Evolutionary conservation across 1,140 invertebrate species (phyloP).

Genomic region (Bombus sylvicola): DNA sequence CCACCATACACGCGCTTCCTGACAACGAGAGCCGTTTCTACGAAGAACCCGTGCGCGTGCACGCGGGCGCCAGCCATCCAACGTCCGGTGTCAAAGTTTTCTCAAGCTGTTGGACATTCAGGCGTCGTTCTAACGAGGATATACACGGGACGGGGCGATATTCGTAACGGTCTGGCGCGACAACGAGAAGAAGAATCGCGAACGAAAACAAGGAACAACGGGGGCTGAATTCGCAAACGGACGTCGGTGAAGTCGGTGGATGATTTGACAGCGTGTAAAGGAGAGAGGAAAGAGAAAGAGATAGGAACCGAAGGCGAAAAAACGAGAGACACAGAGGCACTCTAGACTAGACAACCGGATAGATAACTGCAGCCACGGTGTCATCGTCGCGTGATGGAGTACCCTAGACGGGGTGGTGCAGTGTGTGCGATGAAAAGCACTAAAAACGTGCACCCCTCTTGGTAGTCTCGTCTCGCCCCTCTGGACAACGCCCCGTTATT

Average conservation of each 20-base stretch:
- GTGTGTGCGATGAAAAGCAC: conserved; percentile 53
- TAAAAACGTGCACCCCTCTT: conserved; percentile 50
- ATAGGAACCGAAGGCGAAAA: neutral
- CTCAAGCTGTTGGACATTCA: neutral
- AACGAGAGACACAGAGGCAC: conserved; percentile 20
- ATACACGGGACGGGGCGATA: neutral
- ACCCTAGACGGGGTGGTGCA: conserved; percentile 49
- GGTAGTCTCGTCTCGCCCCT: conserved; percentile 40
- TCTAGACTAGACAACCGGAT: conserved; percentile 60
- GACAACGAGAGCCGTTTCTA: conserved; percentile 24
- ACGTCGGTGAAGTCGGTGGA: neutral
- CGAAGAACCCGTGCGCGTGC: neutral
- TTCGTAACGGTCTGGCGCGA: neutral
- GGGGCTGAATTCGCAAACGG: neutral
- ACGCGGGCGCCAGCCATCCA: neutral
- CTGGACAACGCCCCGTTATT: conserved; percentile 56
- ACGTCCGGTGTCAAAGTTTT: conserved; percentile 35
- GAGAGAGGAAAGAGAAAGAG: no score
- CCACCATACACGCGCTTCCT: conserved; percentile 28
- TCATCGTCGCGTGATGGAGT: conserved; percentile 65
- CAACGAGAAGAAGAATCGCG: no score
- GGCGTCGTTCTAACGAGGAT: neutral
- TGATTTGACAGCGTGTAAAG: neutral
- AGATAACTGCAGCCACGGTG: conserved; percentile 59
- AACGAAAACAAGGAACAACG: neutral